Base-by-base conservation (phyloP, 2,113 vertebrate genomes). In the Oenanthe melanoleuca region DNA sequence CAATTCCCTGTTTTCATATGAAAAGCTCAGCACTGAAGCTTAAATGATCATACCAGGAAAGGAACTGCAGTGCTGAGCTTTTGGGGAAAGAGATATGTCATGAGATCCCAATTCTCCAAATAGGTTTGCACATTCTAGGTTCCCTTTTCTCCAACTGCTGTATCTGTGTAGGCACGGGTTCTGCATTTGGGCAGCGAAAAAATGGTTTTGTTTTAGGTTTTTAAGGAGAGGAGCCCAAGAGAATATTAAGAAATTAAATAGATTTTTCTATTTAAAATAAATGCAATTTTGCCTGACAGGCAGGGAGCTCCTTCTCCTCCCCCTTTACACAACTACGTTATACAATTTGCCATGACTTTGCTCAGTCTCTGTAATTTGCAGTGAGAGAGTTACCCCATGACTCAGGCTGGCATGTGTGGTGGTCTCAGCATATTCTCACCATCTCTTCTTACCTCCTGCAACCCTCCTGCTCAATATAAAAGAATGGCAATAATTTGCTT, bases 71-170 rank as follows among this genome's bases (percentile, higher is more conserved):
- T 66, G 47, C 71, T 88, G 82, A 94, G 82, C 71, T 92, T 94
- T 92, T 73, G 67, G 67, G 85, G 66, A 86, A 95, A 93, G 71
- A 83, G 75, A 77, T 80, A 57, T 73, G 80, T 88, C 86, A 70
- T 21, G 80, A 94, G 67, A 86, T 94, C 92, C 80, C 90, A 97
- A 66, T 93, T 86, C 88, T 94, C 82, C 79, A 90, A 94, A 80
- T 88, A 88, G 50, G 70, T 82, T 86, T 88, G 50, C 79, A 49
- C 75, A 49, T 84, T 90, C 49, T 77, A 78, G 22, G 44, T 74
- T 92, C 73, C 56, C 65, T 86, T 94, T 91, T 71, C 72, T 91
- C 47, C 52, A 70, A 7, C 44, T 92, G 47, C 60, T 92, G 0
- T 49, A 26, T 74, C 91, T 91, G 53, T 21, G 21, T 45, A 64